These are phyloP conservation scores for Trachurus trachurus DNA, from an alignment of 2,797 vertebrate genomes.

Conservation along the genomic window DNA sequence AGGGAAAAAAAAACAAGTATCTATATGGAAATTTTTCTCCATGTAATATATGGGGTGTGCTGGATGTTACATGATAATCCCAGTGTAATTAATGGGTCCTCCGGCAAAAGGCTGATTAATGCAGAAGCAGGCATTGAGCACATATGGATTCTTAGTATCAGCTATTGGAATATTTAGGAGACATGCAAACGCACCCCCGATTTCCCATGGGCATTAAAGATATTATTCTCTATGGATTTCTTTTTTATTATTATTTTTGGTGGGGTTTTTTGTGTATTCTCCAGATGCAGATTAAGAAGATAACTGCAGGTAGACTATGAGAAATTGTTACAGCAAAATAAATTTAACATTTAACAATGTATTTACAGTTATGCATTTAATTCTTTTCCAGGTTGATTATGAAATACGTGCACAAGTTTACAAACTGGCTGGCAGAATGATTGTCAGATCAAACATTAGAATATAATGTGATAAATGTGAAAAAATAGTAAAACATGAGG, in stretches of 20 bases:
- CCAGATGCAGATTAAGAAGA: no score
- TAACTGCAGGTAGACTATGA: no score
- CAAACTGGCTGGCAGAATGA: no score
- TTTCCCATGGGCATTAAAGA: conserved; percentile 14
- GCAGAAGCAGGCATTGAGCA: conserved; percentile 60
- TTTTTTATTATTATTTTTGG: background rate
- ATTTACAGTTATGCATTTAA: no score
- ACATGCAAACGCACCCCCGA: conserved; percentile 48
- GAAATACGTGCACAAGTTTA: no score
- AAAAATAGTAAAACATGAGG: no score
- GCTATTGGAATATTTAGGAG: conserved; percentile 61
- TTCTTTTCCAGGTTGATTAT: no score
- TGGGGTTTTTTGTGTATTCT: no score
- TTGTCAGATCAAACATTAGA: no score
- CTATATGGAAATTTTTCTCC: conserved; percentile 72
- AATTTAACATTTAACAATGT: no score
- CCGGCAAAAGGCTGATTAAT: conserved; percentile 64
- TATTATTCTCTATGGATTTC: background rate
- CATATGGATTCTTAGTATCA: conserved; percentile 59
- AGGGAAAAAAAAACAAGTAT: conserved; percentile 52
- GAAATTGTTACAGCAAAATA: no score
- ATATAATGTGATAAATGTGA: no score
- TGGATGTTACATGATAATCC: conserved; percentile 73
- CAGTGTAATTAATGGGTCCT: conserved; percentile 74
- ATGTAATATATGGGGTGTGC: conserved; percentile 56